phyloP scores from a whole-genome alignment of 2,113 vertebrate species.

The Oceanodroma tethys region DNA sequence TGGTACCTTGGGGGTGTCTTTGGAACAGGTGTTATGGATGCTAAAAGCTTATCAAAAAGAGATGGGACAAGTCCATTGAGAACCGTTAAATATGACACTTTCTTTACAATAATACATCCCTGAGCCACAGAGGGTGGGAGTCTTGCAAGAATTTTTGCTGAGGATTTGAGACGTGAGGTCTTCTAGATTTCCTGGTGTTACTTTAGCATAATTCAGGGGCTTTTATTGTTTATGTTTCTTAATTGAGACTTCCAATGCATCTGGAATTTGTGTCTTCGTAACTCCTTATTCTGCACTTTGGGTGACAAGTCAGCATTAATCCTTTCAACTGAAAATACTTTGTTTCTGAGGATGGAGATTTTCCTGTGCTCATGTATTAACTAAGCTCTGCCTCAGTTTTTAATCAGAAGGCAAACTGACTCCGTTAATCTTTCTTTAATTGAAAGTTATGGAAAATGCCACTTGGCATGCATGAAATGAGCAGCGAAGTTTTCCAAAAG shows the following conservation, averaged over 20 bases:
- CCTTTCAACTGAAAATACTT: neutral
- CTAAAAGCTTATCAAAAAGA: neutral
- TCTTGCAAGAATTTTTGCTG: neutral
- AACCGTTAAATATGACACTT: neutral
- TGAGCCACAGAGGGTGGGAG: neutral
- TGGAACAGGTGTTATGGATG: neutral
- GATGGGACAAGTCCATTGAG: neutral
- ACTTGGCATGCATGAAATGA: neutral
- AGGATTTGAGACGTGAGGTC: neutral
- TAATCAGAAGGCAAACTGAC: neutral
- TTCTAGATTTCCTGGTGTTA: neutral
- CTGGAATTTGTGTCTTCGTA: neutral
- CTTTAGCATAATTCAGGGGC: neutral
- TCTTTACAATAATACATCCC: neutral
- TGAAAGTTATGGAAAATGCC: neutral
- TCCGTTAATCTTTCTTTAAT: constrained; percentile 24
- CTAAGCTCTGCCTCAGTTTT: neutral
- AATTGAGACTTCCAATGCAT: neutral
- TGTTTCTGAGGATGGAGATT: neutral
- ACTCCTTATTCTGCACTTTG: neutral
- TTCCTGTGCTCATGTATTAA: neutral
- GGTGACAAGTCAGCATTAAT: neutral
- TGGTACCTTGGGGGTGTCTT: neutral
- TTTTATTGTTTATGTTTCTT: neutral
- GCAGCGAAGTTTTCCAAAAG: neutral